phyloP scores from a whole-genome alignment of 2,797 vertebrate genomes.

The Cryptoblepharus egeriae region DNA sequence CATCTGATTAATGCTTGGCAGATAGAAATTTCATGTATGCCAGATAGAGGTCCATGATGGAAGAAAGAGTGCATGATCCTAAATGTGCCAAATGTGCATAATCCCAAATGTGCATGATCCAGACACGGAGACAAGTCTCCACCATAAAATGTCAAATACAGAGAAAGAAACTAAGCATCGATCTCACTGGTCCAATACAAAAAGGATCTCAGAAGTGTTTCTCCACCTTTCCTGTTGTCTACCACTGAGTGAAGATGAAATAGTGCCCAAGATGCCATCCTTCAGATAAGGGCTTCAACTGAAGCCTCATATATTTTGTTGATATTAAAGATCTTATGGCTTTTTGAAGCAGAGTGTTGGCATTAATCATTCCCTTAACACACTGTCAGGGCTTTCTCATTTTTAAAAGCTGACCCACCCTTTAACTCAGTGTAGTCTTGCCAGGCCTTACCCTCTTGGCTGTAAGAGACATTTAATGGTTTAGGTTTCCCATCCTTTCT shows the following conservation, averaged over 20 bases:
- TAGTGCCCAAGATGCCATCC: conserved; percentile 52
- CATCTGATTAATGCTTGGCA: too few species aligned
- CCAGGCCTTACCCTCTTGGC: background rate
- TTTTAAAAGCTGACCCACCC: conserved; percentile 36
- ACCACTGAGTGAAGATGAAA: conserved; percentile 61
- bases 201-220: conserved; percentile 19
- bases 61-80: too few species aligned
- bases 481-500: background rate
- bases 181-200: background rate
- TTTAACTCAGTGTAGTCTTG: conserved; percentile 22
- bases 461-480: rapidly evolving
- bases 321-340: conserved; percentile 61
- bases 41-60: too few species aligned
- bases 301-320: conserved; percentile 62
- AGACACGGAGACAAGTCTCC: background rate
- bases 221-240: conserved; percentile 58
- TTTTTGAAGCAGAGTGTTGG: conserved; percentile 57
- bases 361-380: conserved; percentile 55
- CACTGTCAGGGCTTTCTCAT: conserved; percentile 46
- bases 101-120: too few species aligned
- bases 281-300: conserved; percentile 62
- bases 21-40: too few species aligned
- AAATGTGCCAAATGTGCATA: too few species aligned
- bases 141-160: background rate
- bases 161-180: background rate